Percentiles rank a stretch among this genome's conserved stretches.
These are phyloP conservation scores for Fundulus diaphanus DNA, from an alignment of 2,797 vertebrate species.

Conservation along the genomic window DNA sequence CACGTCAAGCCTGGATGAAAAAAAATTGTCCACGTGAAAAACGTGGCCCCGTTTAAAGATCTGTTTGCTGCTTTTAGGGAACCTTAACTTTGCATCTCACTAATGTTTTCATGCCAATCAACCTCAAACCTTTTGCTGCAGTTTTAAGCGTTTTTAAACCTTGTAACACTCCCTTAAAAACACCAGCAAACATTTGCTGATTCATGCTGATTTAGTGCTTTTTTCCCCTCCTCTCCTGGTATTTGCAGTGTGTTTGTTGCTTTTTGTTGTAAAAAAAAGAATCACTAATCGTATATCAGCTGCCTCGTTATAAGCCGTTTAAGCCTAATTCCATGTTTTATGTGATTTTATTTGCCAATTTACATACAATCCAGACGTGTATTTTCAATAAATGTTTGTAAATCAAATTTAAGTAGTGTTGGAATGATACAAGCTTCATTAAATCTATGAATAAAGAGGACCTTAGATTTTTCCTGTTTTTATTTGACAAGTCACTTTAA, in stretches of 20 bases:
- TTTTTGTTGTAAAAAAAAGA: slow-evolving; percentile 8
- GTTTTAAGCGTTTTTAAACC: neutral
- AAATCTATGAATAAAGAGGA: neutral
- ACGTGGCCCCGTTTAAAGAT: neutral
- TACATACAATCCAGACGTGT: neutral
- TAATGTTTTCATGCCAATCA: neutral
- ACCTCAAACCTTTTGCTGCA: neutral
- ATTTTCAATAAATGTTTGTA: neutral
- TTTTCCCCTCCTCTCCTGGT: too few species aligned
- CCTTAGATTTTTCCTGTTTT: slow-evolving; percentile 3
- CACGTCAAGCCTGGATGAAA: neutral
- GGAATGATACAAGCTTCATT: neutral
- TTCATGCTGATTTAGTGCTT: too few species aligned
- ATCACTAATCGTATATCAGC: slow-evolving; percentile 8
- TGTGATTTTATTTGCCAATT: slow-evolving; percentile 4
- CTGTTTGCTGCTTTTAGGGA: neutral
- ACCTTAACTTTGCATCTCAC: neutral
- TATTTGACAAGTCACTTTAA: neutral
- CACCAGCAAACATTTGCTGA: neutral
- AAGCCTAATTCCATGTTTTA: neutral
- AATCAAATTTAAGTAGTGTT: neutral
- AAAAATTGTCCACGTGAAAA: neutral
- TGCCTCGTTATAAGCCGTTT: slow-evolving; percentile 29
- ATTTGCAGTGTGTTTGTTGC: slow-evolving; percentile 4
- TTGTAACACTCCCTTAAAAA: neutral